Conservation (phyloP, 1,140 invertebrate genomes). For the Diploscapter pachys region DNA sequence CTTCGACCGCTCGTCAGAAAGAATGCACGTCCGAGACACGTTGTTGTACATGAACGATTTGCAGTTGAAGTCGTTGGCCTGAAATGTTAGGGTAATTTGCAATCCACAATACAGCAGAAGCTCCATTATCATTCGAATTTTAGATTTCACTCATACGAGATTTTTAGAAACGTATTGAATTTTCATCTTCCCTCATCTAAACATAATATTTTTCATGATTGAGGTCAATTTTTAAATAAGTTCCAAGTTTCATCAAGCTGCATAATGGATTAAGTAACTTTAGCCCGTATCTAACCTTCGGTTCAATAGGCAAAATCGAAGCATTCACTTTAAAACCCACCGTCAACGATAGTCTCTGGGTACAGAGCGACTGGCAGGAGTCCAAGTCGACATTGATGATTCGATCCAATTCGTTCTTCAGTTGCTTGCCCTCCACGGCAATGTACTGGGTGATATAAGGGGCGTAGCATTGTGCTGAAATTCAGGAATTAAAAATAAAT, state of each 20-base stretch:
- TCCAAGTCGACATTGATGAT: constrained; percentile 51
- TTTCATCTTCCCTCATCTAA: too few relatives aligned
- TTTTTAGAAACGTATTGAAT: too few relatives aligned
- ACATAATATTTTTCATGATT: too few relatives aligned
- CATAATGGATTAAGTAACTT: too few relatives aligned
- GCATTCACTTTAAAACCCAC: constrained; percentile 19
- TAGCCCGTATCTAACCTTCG: too few relatives aligned
- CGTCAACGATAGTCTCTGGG: constrained; percentile 49
- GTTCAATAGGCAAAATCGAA: not conserved
- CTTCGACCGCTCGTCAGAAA: constrained; percentile 56
- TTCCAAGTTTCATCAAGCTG: too few relatives aligned
- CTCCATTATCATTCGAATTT: too few relatives aligned
- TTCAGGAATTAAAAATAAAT: not conserved
- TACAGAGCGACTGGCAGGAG: constrained; percentile 56
- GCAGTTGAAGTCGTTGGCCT: constrained; percentile 59
- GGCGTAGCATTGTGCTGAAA: constrained; percentile 58
- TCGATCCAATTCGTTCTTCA: constrained; percentile 52
- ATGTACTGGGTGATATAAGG: constrained; percentile 59
- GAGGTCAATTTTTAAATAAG: too few relatives aligned
- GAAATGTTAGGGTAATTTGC: constrained; percentile 7
- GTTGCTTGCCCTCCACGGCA: constrained; percentile 55
- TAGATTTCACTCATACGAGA: too few relatives aligned
- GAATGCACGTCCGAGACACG: constrained; percentile 47
- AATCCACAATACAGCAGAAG: too few relatives aligned
- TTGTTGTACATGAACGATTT: constrained; percentile 59